Evolutionary conservation across 2,113 vertebrate genomes (phyloP), one percentile per base, ranked within the genome.

Genomic region (Nerophis lumbriciformis): DNA sequence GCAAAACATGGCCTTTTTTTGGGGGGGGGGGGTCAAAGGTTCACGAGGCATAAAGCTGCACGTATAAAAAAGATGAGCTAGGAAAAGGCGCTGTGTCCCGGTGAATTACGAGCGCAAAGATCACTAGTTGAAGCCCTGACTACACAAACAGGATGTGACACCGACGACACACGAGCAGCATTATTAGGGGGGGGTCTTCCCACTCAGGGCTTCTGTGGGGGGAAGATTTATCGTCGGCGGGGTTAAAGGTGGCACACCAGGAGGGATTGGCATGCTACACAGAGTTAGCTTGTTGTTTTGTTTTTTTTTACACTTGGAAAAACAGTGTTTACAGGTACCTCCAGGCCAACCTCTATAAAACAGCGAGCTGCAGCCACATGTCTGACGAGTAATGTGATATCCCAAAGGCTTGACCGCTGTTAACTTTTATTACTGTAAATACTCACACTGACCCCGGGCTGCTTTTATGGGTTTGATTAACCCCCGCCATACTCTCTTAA

Each of bases 361-460:
- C 71, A 60, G 75, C 70, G 73, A 81, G 81, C 75, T 63, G 75
- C 79, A 84, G 87, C 84, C 87, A 83, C 81, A 84, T 85, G 87
- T 84, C 82, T 78, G 35, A 73, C 59, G 70, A 75, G 84, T 87
- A 90, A 91, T 84, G 72, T 50, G 81, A 88, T 45, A 12, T 88
- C 84, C 85, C 79, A 63, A 65, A 79, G 83, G 83, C 78, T 81
- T 77, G 75, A 85, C 83, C 74, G 70, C 80, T 76, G 78, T 86
- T 87, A 89, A 84, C 78, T 87, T 88, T 88, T 90, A 90, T 87
- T 83, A 85, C 79, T 78, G 80, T 83, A 88, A 89, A 89, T 83
- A 83, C 77, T 85, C 82, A 67, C 63, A 53, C 49, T 77, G 61
- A 76, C 81, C 77, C 66, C 85, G 76, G 57, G 70, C 65, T 72